Conservation (phyloP, 2,797 vertebrate species). For the Benthosema pterotum region DNA sequence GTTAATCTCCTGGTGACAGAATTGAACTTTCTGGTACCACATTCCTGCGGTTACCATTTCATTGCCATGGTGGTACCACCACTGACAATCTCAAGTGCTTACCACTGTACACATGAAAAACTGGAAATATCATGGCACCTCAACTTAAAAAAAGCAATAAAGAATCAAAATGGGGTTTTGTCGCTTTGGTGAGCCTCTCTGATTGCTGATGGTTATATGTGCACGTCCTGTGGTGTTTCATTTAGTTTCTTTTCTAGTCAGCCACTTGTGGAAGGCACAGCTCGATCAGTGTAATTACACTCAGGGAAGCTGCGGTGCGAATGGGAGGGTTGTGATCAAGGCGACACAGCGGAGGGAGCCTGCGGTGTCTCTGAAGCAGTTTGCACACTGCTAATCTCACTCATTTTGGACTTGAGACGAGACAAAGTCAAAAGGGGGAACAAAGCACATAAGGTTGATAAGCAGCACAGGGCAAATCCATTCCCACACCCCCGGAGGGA, state of each 20-base stretch:
- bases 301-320: conserved; percentile 32
- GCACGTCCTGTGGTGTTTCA: conserved; percentile 55
- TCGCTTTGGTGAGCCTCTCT: too few relatives aligned
- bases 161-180: too few relatives aligned
- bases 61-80: too few relatives aligned
- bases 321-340: conserved; percentile 38
- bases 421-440: conserved; percentile 52
- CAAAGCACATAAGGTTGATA: conserved; percentile 61
- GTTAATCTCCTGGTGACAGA: too few relatives aligned
- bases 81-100: too few relatives aligned
- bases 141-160: too few relatives aligned
- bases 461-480: conserved; percentile 55
- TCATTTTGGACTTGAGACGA: conserved; percentile 50
- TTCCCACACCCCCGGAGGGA: conserved; percentile 42
- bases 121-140: too few relatives aligned
- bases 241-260: conserved; percentile 63
- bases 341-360: conserved; percentile 29
- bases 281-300: conserved; percentile 60
- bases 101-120: too few relatives aligned
- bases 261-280: conserved; percentile 34
- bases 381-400: conserved; percentile 56
- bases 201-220: not conserved
- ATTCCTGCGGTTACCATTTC: too few relatives aligned
- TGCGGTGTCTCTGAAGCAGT: conserved; percentile 49
- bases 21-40: too few relatives aligned